phyloP scores from a whole-genome alignment of 1,140 invertebrate genomes.

The Colletes latitarsis region DNA sequence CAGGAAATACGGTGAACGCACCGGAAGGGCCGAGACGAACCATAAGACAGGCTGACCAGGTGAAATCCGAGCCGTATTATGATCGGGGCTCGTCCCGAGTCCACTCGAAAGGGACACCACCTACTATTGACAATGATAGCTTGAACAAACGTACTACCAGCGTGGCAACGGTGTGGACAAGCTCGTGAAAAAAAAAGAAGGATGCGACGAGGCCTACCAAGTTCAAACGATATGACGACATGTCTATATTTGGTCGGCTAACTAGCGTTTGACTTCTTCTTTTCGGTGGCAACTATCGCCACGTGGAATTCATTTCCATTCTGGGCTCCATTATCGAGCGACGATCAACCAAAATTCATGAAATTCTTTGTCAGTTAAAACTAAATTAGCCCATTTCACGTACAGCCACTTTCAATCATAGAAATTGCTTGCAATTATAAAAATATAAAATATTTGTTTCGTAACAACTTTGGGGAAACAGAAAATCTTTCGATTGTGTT shows the following conservation, averaged over 20 bases:
- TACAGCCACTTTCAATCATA: no score
- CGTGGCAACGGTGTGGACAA: not conserved
- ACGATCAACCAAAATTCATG: no score
- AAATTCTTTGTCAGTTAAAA: no score
- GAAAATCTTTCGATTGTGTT: not conserved
- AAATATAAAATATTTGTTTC: no score
- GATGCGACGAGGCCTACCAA: conserved; percentile 40
- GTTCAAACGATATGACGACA: conserved; percentile 60
- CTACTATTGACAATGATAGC: conserved; percentile 61
- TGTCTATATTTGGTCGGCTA: conserved; percentile 52
- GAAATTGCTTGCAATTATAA: no score
- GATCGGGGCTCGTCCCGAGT: conserved; percentile 43
- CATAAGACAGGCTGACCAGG: conserved; percentile 42
- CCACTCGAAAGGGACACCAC: conserved; percentile 38
- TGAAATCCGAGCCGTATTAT: conserved; percentile 63
- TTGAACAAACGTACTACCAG: conserved; percentile 43
- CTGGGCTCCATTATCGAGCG: no score
- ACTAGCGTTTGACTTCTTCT: not conserved
- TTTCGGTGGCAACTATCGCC: not conserved
- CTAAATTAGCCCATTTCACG: no score
- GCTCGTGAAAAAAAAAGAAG: conserved; percentile 7
- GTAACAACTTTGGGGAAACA: no score
- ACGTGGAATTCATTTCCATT: not conserved
- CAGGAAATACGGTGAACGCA: conserved; percentile 63
- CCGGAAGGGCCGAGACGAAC: conserved; percentile 26